phyloP scores from a whole-genome alignment of 92 coral and sea anemone genomes.

The Zoanthus sansibaricus region DNA sequence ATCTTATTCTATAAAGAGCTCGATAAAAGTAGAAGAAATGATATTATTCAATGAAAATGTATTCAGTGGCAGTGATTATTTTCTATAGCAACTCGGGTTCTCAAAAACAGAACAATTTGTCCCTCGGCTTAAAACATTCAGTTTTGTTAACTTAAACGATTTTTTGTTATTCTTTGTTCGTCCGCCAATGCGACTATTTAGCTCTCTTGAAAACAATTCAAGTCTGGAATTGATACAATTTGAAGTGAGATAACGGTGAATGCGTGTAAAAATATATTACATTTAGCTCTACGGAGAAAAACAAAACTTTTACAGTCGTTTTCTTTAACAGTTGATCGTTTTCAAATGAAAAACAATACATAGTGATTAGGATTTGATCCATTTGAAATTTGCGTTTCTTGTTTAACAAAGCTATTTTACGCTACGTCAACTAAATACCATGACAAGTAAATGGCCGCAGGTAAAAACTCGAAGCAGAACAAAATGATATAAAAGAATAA shows the following conservation, averaged over 20 bases:
- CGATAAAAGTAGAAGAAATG: background rate
- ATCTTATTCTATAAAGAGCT: background rate
- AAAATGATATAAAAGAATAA: constrained; percentile 26
- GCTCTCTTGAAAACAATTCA: background rate
- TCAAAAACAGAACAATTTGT: constrained; percentile 7
- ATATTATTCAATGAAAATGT: background rate
- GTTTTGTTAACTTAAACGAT: background rate
- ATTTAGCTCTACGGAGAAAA: background rate
- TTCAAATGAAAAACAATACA: constrained; percentile 29
- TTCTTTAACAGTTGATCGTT: background rate
- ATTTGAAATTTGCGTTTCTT: background rate
- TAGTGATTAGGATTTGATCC: background rate
- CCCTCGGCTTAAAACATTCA: background rate
- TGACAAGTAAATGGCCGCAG: constrained; percentile 12
- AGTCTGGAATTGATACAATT: background rate
- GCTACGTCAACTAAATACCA: constrained; percentile 8
- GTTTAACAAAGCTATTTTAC: constrained; percentile 14
- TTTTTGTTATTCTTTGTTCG: background rate
- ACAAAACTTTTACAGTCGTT: background rate
- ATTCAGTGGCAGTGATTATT: constrained; percentile 8
- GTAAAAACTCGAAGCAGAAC: constrained; percentile 19
- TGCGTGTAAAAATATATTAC: background rate
- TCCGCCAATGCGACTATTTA: background rate
- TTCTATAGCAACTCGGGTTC: constrained; percentile 26
- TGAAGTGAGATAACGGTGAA: constrained; percentile 1